Base-by-base conservation (phyloP, 2,113 vertebrate genomes). In the Tragelaphus buxtoni region DNA sequence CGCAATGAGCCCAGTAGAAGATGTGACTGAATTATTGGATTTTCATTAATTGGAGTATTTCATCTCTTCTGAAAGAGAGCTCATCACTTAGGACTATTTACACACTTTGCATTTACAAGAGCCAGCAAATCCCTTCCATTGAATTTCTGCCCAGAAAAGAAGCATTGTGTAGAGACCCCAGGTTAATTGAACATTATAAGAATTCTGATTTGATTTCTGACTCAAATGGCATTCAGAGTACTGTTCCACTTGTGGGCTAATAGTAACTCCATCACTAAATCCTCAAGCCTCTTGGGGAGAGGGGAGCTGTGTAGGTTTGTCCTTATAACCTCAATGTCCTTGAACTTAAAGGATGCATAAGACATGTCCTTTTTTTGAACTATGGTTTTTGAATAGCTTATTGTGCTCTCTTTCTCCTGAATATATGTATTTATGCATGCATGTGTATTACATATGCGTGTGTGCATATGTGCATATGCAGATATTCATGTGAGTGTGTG, bases 81-180 rank as follows among this genome's bases (percentile, higher is more conserved):
- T 18, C 69, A 11, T 86, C 76, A 7, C 88, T 80, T 53, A 74
- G 63, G 51, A 58, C 63, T 90, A 77, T 95, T 96, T 63, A 88
- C 58, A 87, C 69, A 81, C 82, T 76, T n/a, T 8, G 63, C 60
- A 63, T 79, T 94, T 85, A 65, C 26, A 90, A 96, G 94, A 91
- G 87, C 83, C 69, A 4, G 49, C 51, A 88, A 91, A 95, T 96
- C 86, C 94, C 72, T 88, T 72, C 56, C 56, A 60, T 53, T 86
- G 94, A 91, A 80, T 90, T 90, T 63, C 82, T 95, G 91, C 81
- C 90, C 72, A 14, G 91, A 76, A 89, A 90, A 94, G 88, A 56
- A 74, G 77, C 84, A 28, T 5, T 35, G 77, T 35, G 77, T 42
- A 35, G 82, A 95, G 79, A 86, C 92, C 74, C 18, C 7, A 16